Conservation (phyloP, 2,888 invertebrate species). For the Diploptera punctata region DNA sequence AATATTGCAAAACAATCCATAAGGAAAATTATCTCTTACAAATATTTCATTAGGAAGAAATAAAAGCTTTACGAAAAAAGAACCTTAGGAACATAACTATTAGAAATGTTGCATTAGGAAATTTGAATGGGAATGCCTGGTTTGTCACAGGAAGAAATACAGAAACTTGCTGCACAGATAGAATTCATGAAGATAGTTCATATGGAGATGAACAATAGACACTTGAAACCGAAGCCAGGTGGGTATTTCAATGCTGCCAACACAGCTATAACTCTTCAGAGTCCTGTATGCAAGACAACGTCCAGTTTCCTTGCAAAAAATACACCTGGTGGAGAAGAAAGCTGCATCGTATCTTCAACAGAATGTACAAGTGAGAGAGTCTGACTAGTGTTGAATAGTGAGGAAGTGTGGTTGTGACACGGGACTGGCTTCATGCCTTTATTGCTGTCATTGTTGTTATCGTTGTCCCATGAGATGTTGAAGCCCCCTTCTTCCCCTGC, state of each 20-base stretch:
- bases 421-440: conserved; percentile 7
- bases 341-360: conserved; percentile 44
- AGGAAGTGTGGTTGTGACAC: conserved; percentile 51
- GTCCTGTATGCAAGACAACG: conserved; percentile 38
- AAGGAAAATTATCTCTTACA: too few species aligned
- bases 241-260: conserved; percentile 68
- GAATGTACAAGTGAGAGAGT: conserved; percentile 49
- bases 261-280: conserved; percentile 42
- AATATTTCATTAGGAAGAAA: too few species aligned
- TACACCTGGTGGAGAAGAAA: conserved; percentile 16
- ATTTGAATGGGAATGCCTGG: too few species aligned
- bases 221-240: conserved; percentile 82
- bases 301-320: conserved; percentile 32
- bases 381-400: conserved; percentile 53
- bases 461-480: conserved; percentile 8
- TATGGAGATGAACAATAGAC: conserved; percentile 92
- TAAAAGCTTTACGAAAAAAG: too few species aligned
- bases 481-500: conserved; percentile 16
- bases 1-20: too few species aligned
- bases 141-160: conserved; percentile 78
- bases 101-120: too few species aligned
- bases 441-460: background rate
- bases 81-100: too few species aligned
- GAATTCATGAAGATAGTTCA: conserved; percentile 94
- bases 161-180: conserved; percentile 89